A percentile compares a stretch with the other conserved stretches of the same genome.
phyloP scores from a whole-genome alignment of 2,113 vertebrate genomes.

The Alces alces region DNA sequence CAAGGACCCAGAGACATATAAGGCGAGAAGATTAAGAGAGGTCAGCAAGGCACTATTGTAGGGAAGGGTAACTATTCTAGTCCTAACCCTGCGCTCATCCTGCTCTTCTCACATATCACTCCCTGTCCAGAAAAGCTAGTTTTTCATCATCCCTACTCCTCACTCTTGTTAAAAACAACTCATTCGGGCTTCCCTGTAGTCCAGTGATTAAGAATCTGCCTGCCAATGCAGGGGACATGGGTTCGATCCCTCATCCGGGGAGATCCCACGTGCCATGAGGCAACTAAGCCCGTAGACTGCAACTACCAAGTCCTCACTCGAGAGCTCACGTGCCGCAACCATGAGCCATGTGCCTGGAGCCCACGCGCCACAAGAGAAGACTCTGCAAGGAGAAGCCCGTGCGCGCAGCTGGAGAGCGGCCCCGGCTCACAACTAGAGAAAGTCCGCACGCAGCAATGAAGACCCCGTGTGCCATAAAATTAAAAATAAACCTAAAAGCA shows the following conservation, averaged over 20 bases:
- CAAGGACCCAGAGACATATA: background rate
- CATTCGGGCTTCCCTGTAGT: background rate
- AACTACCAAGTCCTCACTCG: background rate
- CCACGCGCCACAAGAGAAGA: rapidly evolving
- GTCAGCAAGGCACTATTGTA: background rate
- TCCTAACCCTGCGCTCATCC: background rate
- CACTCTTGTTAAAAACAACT: background rate
- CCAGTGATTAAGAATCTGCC: background rate
- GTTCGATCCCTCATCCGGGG: background rate
- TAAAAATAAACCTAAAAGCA: background rate
- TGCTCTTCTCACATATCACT: background rate
- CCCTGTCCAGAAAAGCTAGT: rapidly evolving
- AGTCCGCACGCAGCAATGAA: background rate
- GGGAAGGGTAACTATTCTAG: background rate
- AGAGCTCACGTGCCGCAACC: background rate
- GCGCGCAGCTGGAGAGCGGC: background rate
- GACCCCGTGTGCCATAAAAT: background rate
- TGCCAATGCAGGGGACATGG: background rate
- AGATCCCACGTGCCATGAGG: background rate
- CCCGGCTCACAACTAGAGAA: background rate
- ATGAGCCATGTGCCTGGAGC: background rate
- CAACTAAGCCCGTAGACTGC: background rate
- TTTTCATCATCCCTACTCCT: background rate
- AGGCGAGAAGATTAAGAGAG: background rate
- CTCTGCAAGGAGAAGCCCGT: background rate